phyloP scores from a whole-genome alignment of 2,888 invertebrate species.

The Neocrepidodera transversa region DNA sequence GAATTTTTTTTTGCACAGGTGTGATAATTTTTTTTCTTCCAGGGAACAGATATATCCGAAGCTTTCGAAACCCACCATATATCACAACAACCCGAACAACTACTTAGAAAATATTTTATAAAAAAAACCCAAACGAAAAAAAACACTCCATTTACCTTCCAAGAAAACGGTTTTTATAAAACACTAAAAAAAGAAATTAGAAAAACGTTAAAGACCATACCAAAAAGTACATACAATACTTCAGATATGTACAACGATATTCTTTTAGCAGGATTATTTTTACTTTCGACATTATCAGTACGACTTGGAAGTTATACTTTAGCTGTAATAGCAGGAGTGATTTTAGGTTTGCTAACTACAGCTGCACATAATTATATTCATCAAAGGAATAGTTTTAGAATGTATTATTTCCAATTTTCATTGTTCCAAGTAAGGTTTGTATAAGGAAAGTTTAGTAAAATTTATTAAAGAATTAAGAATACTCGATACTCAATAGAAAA shows the following conservation, averaged over 20 bases:
- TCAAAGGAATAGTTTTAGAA: conserved; percentile 76
- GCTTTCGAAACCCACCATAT: conserved; percentile 78
- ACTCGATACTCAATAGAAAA: no score
- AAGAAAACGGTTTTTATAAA: conserved; percentile 75
- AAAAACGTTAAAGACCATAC: conserved; percentile 65
- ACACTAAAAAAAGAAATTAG: conserved; percentile 68
- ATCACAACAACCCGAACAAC: conserved; percentile 63
- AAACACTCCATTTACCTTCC: conserved; percentile 75
- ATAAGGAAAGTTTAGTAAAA: no score
- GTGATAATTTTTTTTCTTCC: conserved; percentile 42
- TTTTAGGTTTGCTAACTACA: conserved; percentile 62
- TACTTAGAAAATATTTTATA: conserved; percentile 71
- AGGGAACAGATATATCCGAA: conserved; percentile 82
- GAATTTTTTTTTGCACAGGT: no score
- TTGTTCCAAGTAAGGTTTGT: conserved; percentile 65
- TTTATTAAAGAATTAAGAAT: no score
- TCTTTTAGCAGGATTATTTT: background rate
- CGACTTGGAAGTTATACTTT: conserved; percentile 56
- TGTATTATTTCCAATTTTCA: conserved; percentile 77
- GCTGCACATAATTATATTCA: conserved; percentile 81
- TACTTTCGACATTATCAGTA: conserved; percentile 51
- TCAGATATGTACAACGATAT: conserved; percentile 18
- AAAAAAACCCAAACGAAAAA: conserved; percentile 68
- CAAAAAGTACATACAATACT: conserved; percentile 48
- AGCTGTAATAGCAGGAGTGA: conserved; percentile 64